These are phyloP conservation scores for Drepanosiphum platanoidis DNA, from an alignment of 2,888 invertebrate genomes.

Conservation along the genomic window DNA sequence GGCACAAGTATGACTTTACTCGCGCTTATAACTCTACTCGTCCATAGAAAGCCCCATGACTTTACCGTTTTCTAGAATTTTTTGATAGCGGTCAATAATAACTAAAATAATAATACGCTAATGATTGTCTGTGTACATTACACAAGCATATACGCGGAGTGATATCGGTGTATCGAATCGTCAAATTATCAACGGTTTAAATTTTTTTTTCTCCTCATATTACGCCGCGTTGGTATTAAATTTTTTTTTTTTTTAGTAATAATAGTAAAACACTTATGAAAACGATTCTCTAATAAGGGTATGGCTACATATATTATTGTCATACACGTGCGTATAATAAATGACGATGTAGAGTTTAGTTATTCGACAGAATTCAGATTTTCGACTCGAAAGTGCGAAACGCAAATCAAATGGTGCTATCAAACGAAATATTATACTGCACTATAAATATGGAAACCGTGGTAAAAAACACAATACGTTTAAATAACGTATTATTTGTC, in stretches of 20 bases:
- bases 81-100: background rate
- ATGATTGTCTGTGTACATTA: background rate
- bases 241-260: background rate
- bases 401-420: background rate
- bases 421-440: too few species aligned
- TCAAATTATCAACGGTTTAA: slow-evolving; percentile 29
- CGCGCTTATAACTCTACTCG: background rate
- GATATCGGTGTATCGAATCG: slow-evolving; percentile 33
- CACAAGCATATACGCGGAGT: background rate
- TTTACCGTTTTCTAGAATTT: slow-evolving; percentile 4
- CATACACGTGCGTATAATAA: background rate
- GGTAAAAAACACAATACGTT: too few species aligned
- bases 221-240: background rate
- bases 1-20: background rate
- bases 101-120: too few species aligned
- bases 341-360: background rate
- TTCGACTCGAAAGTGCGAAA: background rate
- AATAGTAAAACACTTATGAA: background rate
- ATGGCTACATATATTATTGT: too few species aligned
- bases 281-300: too few species aligned
- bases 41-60: slow-evolving; percentile 2
- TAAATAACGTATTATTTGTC: background rate
- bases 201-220: background rate
- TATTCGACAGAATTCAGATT: background rate
- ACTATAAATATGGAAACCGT: too few species aligned